phyloP scores from a whole-genome alignment of 2,888 invertebrate genomes.

The Clusia tigrina region DNA sequence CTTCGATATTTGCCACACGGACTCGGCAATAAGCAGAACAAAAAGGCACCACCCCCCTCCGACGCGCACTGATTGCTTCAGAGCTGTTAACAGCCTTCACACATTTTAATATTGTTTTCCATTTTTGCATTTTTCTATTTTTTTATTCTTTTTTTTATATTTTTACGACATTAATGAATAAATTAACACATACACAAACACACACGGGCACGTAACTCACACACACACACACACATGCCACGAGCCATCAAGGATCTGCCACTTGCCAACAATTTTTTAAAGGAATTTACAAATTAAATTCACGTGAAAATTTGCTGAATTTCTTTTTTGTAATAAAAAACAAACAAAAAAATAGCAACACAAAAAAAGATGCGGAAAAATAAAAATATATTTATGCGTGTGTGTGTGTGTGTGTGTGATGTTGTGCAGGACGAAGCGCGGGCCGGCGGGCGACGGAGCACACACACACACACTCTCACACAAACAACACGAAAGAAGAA shows the following conservation, averaged over 20 bases:
- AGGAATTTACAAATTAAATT: constrained; percentile 42
- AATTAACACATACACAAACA: constrained; percentile 16
- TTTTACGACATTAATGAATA: constrained; percentile 33
- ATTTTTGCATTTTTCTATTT: constrained; percentile 10
- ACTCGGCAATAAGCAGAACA: too few species aligned
- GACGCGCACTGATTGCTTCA: too few species aligned
- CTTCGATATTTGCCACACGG: too few species aligned
- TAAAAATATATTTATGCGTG: too few species aligned
- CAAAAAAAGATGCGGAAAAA: constrained; percentile 13
- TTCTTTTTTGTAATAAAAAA: constrained; percentile 20
- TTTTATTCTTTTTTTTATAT: constrained; percentile 21
- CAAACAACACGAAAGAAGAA: too few species aligned
- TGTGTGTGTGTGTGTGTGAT: too few species aligned
- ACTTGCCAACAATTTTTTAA: constrained; percentile 19
- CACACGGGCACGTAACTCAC: constrained; percentile 6
- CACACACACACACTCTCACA: too few species aligned
- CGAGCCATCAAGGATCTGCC: constrained; percentile 15
- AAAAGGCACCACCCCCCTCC: too few species aligned
- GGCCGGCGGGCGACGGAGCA: too few species aligned
- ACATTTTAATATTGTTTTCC: constrained; percentile 2
- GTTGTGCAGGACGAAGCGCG: too few species aligned
- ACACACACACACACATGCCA: constrained; percentile 2
- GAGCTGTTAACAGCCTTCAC: background rate
- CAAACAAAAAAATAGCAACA: constrained; percentile 10
- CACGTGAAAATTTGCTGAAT: constrained; percentile 36